phyloP scores from a whole-genome alignment of 2,113 vertebrate genomes.

The Semnornis frantzii region DNA sequence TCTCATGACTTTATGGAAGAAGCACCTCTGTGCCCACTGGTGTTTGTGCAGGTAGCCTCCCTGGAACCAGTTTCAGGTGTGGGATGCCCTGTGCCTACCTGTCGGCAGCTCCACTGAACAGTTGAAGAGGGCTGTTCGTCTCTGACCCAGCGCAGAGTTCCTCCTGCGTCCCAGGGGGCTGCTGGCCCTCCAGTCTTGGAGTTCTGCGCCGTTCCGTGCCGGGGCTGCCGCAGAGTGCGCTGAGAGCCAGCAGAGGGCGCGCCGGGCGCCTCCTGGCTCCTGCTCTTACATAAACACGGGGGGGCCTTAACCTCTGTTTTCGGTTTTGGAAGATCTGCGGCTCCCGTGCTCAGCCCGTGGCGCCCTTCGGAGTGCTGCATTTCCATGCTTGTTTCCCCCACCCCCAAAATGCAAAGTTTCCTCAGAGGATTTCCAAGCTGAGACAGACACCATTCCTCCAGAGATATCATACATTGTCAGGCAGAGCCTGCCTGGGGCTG shows the following conservation, averaged over 20 bases:
- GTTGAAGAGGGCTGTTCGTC: not conserved
- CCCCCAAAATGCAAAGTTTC: not conserved
- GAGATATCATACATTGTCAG: not conserved
- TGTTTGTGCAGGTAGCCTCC: not conserved
- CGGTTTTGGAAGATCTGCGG: not conserved
- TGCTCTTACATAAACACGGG: slow-evolving; percentile 33
- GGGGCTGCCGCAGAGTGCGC: accelerated
- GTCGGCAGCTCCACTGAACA: not conserved
- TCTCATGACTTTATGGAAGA: not conserved
- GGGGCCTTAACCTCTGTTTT: not conserved
- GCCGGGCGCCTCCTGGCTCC: not conserved
- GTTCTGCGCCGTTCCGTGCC: not conserved
- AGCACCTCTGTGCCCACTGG: not conserved
- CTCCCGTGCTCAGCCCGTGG: not conserved
- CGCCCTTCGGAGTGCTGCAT: not conserved
- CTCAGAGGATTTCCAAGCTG: not conserved
- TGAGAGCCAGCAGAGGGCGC: slow-evolving; percentile 58
- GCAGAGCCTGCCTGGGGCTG: not conserved
- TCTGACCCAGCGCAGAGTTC: not conserved
- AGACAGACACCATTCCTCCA: not conserved
- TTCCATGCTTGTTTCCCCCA: not conserved
- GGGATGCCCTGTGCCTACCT: accelerated
- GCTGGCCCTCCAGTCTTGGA: not conserved
- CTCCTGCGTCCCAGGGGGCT: not conserved
- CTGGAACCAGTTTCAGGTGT: not conserved